phyloP scores from a whole-genome alignment of 2,797 vertebrate species.

The Psittacula echo region DNA sequence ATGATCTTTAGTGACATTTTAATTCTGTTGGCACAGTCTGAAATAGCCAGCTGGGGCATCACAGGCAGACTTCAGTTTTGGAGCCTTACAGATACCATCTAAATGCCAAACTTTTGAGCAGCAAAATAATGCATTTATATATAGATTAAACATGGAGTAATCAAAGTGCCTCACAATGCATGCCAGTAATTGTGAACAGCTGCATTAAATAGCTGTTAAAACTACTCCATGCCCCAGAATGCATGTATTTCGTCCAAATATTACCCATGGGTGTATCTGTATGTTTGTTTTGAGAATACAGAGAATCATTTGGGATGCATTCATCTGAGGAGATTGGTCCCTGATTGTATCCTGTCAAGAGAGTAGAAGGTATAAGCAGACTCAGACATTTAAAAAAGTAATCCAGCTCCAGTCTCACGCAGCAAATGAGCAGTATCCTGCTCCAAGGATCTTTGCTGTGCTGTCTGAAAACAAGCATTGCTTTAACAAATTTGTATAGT shows the following conservation, averaged over 20 bases:
- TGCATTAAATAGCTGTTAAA: slow-evolving; percentile 27
- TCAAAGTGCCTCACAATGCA: neutral
- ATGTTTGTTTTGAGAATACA: neutral
- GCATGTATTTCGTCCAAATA: neutral
- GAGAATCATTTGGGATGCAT: neutral
- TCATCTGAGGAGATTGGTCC: neutral
- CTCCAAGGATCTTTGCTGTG: neutral
- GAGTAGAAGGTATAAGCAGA: neutral
- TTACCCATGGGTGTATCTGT: neutral
- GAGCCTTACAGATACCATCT: slow-evolving; percentile 29
- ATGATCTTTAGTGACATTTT: slow-evolving; percentile 70
- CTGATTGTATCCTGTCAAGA: neutral
- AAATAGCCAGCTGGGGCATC: slow-evolving; percentile 43
- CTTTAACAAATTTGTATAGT: neutral
- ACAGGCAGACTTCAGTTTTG: slow-evolving; percentile 41
- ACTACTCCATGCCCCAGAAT: neutral
- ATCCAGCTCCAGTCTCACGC: neutral
- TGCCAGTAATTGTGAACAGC: slow-evolving; percentile 34
- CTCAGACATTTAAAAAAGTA: neutral
- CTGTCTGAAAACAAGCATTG: neutral
- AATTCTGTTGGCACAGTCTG: slow-evolving; percentile 53
- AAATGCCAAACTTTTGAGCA: slow-evolving; percentile 44
- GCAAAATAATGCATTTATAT: slow-evolving; percentile 34
- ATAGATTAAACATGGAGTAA: slow-evolving; percentile 9
- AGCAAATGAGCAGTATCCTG: neutral